Conservation (phyloP, 2,797 vertebrate genomes). For the Agapornis canus region DNA sequence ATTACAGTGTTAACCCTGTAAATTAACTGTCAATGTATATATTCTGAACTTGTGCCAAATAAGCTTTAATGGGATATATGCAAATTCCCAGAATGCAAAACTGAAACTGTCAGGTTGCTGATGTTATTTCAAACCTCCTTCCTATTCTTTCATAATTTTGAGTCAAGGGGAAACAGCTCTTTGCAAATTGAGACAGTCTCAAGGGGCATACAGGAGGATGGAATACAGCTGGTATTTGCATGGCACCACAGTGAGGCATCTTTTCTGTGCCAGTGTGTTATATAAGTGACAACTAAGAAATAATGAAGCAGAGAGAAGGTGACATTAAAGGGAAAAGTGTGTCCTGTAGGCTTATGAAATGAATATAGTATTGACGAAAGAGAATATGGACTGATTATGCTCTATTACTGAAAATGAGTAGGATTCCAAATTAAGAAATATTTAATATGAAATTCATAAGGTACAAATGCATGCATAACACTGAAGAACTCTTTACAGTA, state of each 20-base stretch:
- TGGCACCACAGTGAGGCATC: constrained; percentile 10
- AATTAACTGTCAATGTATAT: constrained; percentile 72
- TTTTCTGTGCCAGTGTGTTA: constrained; percentile 40
- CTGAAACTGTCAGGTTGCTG: constrained; percentile 61
- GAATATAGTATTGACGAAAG: constrained; percentile 48
- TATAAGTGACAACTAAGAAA: constrained; percentile 14
- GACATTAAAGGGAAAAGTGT: constrained; percentile 46
- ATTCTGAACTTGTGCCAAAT: constrained; percentile 59
- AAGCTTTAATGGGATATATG: constrained; percentile 73
- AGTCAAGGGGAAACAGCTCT: constrained; percentile 52
- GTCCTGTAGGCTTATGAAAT: constrained; percentile 51
- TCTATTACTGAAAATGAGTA: background rate
- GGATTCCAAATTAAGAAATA: constrained; percentile 31
- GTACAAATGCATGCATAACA: background rate
- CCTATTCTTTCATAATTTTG: constrained; percentile 55
- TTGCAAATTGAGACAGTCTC: constrained; percentile 28
- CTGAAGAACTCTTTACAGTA: constrained; percentile 25
- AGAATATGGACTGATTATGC: constrained; percentile 37
- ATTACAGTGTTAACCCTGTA: constrained; percentile 65
- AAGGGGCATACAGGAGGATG: background rate
- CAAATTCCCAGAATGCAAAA: constrained; percentile 68
- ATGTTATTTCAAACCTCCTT: constrained; percentile 63
- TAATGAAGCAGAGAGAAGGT: constrained; percentile 48
- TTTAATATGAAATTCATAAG: constrained; percentile 45
- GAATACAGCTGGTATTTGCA: constrained; percentile 31